Conservation (phyloP, 2,888 invertebrate genomes). For the Temnothorax ravouxi region DNA sequence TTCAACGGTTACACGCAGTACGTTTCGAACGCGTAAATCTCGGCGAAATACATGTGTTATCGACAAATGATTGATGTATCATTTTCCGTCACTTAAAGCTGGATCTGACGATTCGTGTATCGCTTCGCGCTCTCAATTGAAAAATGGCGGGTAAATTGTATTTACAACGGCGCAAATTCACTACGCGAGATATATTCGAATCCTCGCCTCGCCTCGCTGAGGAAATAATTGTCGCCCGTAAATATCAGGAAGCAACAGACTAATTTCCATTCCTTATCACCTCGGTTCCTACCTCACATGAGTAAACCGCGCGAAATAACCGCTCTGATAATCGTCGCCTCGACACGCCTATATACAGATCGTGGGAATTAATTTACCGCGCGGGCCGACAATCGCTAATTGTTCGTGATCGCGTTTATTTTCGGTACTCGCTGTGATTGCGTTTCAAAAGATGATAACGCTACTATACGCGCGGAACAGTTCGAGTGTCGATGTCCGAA, state of each 20-base stretch:
- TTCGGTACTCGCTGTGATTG: background rate
- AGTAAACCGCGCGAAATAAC: background rate
- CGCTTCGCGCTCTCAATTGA: background rate
- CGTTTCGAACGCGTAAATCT: background rate
- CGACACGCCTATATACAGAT: conserved; percentile 2
- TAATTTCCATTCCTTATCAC: conserved; percentile 4
- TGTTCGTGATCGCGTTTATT: background rate
- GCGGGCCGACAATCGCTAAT: background rate
- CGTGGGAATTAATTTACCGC: background rate
- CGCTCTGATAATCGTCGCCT: conserved; percentile 3
- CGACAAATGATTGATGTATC: background rate
- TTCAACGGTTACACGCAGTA: background rate
- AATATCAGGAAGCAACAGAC: background rate
- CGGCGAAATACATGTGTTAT: background rate
- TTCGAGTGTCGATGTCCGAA: background rate
- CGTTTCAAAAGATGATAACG: background rate
- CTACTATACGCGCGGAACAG: background rate
- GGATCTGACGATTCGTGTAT: background rate
- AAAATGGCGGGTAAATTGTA: background rate
- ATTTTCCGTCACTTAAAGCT: background rate
- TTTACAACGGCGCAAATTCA: background rate
- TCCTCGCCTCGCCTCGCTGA: background rate
- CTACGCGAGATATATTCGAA: background rate
- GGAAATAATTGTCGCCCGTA: conserved; percentile 10
- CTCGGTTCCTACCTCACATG: background rate